Conservation (phyloP, 2,888 invertebrate species). For the Herminia tarsipennalis region DNA sequence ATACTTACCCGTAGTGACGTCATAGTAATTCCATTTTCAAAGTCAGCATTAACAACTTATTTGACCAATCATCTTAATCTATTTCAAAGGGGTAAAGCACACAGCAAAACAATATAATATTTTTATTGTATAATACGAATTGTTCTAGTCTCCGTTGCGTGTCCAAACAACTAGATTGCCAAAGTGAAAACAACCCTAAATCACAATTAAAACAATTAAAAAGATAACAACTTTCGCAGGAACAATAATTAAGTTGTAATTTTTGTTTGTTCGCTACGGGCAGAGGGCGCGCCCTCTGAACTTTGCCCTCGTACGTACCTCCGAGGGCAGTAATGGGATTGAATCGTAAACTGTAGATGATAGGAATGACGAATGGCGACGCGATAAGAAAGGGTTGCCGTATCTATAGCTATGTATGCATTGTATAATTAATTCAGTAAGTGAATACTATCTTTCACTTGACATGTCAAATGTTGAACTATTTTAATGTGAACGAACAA, state of each 20-base stretch:
- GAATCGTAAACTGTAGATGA: constrained; percentile 33
- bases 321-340: constrained; percentile 38
- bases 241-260: constrained; percentile 66
- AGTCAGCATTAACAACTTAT: too few relatives aligned
- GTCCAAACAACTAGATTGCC: constrained; percentile 46
- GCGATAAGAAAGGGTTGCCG: constrained; percentile 28
- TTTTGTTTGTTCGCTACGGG: constrained; percentile 62
- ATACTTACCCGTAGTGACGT: too few relatives aligned
- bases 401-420: too few relatives aligned
- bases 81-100: neutral
- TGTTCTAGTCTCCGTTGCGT: constrained; percentile 16
- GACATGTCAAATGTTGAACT: neutral
- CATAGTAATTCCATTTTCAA: too few relatives aligned
- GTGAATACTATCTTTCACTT: neutral
- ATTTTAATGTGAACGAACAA: too few relatives aligned
- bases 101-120: neutral
- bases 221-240: constrained; percentile 59
- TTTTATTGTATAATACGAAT: neutral
- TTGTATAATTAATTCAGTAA: too few relatives aligned
- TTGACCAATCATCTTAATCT: neutral
- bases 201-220: constrained; percentile 69
- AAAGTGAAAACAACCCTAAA: constrained; percentile 56
- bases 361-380: constrained; percentile 14
- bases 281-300: constrained; percentile 22
- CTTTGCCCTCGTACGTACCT: constrained; percentile 33